phyloP scores from a whole-genome alignment of 2,888 invertebrate genomes.

The Congeria kusceri region DNA sequence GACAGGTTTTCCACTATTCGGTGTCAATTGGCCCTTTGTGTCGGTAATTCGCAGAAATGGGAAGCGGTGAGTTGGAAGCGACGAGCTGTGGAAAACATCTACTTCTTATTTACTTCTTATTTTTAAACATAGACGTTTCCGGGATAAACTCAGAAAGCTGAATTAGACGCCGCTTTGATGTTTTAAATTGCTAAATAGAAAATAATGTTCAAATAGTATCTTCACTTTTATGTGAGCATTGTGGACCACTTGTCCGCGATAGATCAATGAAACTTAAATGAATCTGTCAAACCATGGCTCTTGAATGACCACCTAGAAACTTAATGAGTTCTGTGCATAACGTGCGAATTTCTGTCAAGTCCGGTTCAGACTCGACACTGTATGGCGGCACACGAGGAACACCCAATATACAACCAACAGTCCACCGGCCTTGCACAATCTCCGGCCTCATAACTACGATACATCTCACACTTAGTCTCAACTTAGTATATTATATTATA shows the following conservation, averaged over 20 bases:
- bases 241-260: constrained; percentile 44
- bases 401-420: not conserved
- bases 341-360: not conserved
- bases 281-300: constrained; percentile 8
- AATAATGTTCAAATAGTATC: constrained; percentile 41
- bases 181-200: constrained; percentile 53
- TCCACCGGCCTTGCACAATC: too few species aligned
- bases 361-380: not conserved
- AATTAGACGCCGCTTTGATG: constrained; percentile 52
- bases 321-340: constrained; percentile 30
- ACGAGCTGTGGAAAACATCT: too few species aligned
- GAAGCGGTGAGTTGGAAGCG: constrained; percentile 6
- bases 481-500: too few species aligned
- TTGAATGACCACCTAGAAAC: constrained; percentile 33
- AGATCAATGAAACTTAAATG: constrained; percentile 35
- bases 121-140: constrained; percentile 46
- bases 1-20: constrained; percentile 48
- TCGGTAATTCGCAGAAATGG: constrained; percentile 42
- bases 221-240: constrained; percentile 45
- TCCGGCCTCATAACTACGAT: too few species aligned
- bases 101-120: too few species aligned
- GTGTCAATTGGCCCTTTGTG: constrained; percentile 60
- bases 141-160: constrained; percentile 36
- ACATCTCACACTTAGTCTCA: too few species aligned
- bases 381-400: not conserved